Percentiles rank a stretch among this genome's conserved stretches.
phyloP scores from a whole-genome alignment of 2,113 vertebrate species.

The Phalacrocorax pelagicus region DNA sequence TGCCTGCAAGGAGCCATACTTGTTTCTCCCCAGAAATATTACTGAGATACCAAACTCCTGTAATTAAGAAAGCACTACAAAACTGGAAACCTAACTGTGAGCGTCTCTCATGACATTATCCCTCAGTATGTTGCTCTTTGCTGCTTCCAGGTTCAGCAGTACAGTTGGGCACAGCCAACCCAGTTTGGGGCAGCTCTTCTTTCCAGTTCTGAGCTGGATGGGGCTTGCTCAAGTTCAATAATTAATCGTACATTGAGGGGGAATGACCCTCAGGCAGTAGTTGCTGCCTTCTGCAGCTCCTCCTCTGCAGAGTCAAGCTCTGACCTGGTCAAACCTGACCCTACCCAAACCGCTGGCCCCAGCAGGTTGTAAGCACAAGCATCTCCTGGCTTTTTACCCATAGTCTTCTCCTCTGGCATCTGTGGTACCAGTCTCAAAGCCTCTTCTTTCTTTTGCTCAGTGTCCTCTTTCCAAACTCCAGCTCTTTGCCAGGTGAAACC shows the following conservation, averaged over 20 bases:
- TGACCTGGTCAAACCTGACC: neutral
- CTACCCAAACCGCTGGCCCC: neutral
- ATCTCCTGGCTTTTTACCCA: neutral
- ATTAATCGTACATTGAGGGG: accelerated
- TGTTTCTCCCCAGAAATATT: neutral
- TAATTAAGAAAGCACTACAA: neutral
- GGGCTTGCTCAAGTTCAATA: neutral
- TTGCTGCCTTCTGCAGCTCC: neutral
- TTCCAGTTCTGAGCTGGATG: neutral
- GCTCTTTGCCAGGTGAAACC: neutral
- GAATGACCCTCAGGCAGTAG: accelerated
- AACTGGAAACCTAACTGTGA: neutral
- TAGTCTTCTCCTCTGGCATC: neutral
- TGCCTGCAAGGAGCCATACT: neutral
- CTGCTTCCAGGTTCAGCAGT: neutral
- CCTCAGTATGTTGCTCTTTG: neutral
- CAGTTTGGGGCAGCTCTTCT: neutral
- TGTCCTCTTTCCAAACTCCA: neutral
- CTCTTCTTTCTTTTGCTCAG: neutral
- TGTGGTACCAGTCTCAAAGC: neutral
- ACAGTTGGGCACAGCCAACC: neutral
- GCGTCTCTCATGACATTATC: neutral
- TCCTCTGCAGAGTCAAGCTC: neutral
- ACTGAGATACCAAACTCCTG: neutral
- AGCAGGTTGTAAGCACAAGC: neutral